Evolutionary conservation across 2,113 vertebrate genomes (phyloP).

Genomic region (Globicephala melas): DNA sequence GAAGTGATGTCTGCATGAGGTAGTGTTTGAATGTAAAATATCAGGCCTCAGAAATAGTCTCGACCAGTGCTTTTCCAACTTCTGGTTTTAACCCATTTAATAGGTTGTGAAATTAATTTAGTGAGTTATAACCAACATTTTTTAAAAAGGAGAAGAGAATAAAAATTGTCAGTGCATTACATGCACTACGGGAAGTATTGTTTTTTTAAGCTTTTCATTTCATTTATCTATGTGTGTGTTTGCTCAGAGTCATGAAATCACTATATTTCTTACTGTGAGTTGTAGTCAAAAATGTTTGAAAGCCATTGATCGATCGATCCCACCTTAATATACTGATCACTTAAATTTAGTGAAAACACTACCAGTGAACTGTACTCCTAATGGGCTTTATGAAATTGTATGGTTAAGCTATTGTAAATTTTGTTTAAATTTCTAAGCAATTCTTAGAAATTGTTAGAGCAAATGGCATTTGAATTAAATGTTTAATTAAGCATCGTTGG

Average conservation of each 20-base stretch:
- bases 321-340: not conserved
- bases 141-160: not conserved
- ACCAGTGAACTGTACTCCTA: not conserved
- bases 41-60: not conserved
- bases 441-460: not conserved
- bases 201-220: not conserved
- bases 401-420: not conserved
- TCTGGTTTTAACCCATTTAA: not conserved
- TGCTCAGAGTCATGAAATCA: not conserved
- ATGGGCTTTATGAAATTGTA: not conserved
- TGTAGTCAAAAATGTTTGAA: slow-evolving; percentile 32
- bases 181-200: not conserved
- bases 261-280: not conserved
- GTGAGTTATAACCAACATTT: not conserved
- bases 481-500: not conserved
- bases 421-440: not conserved
- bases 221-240: not conserved
- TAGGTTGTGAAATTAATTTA: not conserved
- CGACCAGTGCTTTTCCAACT: not conserved
- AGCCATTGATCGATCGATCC: not conserved
- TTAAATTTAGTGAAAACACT: not conserved
- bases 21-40: not conserved
- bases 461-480: not conserved
- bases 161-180: not conserved
- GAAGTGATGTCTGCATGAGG: not conserved